These are phyloP conservation scores for Sander vitreus DNA, from an alignment of 2,113 vertebrate species.

Conservation along the genomic window DNA sequence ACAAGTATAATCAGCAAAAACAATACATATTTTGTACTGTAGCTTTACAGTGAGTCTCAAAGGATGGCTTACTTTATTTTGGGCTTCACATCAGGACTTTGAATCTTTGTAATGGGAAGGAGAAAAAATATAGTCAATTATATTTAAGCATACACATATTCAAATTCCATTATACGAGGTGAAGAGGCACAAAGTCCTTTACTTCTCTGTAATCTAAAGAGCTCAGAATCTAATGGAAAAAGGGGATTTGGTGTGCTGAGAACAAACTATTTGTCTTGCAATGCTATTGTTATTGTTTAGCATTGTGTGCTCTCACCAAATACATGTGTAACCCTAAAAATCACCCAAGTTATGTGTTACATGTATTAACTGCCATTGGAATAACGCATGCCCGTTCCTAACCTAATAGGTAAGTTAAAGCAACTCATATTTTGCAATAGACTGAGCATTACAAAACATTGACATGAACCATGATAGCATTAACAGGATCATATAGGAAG, in stretches of 20 bases:
- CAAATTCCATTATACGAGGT: background rate
- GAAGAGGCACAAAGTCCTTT: background rate
- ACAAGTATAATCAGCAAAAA: background rate
- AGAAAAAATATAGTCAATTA: background rate
- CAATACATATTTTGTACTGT: background rate
- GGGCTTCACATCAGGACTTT: slow-evolving; percentile 56
- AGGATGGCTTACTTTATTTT: slow-evolving; percentile 67
- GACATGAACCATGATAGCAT: background rate
- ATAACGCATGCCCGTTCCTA: background rate
- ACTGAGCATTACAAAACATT: background rate
- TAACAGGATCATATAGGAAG: background rate
- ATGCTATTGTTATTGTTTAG: too few species aligned
- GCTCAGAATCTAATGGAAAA: too few species aligned
- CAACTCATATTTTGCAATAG: background rate
- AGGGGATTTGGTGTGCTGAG: too few species aligned
- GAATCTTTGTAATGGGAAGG: slow-evolving; percentile 38
- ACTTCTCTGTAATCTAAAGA: background rate
- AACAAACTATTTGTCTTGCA: background rate
- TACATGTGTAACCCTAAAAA: background rate
- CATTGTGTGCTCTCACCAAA: background rate
- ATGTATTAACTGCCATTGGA: background rate
- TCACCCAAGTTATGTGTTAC: background rate
- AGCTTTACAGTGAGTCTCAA: background rate
- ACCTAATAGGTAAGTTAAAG: background rate
- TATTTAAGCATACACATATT: background rate